phyloP scores from a whole-genome alignment of 2,797 vertebrate species.

The Alauda arvensis region DNA sequence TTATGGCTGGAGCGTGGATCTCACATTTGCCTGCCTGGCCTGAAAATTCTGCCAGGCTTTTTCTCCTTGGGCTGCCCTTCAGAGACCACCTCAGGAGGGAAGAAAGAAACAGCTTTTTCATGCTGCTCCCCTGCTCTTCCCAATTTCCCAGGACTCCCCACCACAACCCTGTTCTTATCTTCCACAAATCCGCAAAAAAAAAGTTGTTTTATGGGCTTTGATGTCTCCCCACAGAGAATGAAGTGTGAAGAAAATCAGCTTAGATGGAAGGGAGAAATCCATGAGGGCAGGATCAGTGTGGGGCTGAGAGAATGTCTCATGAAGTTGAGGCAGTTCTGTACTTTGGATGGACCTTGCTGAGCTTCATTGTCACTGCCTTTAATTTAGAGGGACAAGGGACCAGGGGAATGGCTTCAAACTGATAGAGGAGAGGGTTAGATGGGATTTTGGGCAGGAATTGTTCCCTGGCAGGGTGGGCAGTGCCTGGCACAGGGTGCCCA shows the following conservation, averaged over 20 bases:
- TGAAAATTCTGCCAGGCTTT: neutral
- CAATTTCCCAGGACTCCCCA: neutral
- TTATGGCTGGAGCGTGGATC: neutral
- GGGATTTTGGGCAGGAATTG: fast-evolving
- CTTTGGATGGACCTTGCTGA: neutral
- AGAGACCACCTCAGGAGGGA: neutral
- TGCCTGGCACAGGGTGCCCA: neutral
- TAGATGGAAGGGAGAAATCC: neutral
- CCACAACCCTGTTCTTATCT: neutral
- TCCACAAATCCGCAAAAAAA: neutral
- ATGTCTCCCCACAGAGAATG: neutral
- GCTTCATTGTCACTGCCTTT: fast-evolving
- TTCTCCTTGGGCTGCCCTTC: neutral
- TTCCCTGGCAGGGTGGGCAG: fast-evolving
- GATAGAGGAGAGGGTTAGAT: fast-evolving
- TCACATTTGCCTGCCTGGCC: neutral
- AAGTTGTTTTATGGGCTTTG: neutral
- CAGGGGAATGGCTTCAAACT: neutral
- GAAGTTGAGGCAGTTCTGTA: neutral
- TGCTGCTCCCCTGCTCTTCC: neutral
- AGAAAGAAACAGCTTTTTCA: neutral
- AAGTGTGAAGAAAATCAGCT: fast-evolving
- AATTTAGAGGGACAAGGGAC: too few species aligned
- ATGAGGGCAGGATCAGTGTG: neutral
- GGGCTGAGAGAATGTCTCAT: neutral